Evolutionary conservation across 2,797 vertebrate species (phyloP).

Genomic region (Podargus strigoides): DNA sequence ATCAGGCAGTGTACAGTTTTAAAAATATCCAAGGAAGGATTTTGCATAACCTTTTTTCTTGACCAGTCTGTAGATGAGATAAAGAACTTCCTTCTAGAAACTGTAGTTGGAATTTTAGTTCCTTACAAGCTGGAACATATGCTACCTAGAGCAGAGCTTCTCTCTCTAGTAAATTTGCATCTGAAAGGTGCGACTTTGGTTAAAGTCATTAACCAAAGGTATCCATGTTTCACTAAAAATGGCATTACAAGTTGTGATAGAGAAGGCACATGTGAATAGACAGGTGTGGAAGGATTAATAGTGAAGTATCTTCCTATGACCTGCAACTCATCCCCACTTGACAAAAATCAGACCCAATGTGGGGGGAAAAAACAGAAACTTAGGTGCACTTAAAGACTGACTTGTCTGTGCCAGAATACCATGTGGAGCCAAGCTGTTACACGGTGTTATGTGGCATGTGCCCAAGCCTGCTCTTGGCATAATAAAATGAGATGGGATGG

Average conservation of each 20-base stretch:
- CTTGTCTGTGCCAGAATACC: neutral
- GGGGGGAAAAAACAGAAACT: neutral
- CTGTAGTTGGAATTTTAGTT: neutral
- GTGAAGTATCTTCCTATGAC: neutral
- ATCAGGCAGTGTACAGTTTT: neutral
- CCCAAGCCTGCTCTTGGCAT: neutral
- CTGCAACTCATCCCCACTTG: neutral
- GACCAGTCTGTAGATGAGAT: neutral
- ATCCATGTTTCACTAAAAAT: neutral
- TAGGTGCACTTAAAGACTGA: neutral
- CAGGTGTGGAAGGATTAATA: neutral
- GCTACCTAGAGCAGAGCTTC: neutral
- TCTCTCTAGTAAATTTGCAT: neutral
- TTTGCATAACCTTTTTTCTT: neutral
- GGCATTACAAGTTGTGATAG: neutral
- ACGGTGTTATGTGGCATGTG: rapidly evolving
- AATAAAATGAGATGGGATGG: neutral
- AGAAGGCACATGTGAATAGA: neutral
- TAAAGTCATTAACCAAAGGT: neutral
- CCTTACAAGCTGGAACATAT: neutral
- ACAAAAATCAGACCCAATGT: neutral
- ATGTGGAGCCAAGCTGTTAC: neutral
- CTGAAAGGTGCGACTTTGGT: neutral
- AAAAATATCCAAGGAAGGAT: neutral
- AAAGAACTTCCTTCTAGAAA: neutral